Conservation (phyloP, 2,888 invertebrate genomes). For the Sepioteuthis lessoniana region DNA sequence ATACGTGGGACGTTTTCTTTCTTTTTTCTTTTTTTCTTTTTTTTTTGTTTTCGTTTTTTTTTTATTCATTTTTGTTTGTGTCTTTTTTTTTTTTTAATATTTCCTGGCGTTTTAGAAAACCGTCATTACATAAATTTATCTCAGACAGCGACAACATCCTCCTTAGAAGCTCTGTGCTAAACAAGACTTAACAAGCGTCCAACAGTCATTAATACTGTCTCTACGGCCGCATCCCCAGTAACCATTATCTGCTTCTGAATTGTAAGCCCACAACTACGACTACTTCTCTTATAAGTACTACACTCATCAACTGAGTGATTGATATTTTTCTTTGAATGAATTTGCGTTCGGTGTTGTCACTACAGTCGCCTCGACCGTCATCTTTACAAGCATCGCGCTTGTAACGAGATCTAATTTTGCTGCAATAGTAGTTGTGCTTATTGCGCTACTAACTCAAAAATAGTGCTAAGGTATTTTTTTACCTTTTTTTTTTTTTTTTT, state of each 20-base stretch:
- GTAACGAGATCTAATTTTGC: background rate
- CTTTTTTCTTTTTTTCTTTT: background rate
- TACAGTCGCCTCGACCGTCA: slow-evolving; percentile 9
- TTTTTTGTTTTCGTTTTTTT: background rate
- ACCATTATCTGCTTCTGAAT: background rate
- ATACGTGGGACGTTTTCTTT: background rate
- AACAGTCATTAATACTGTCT: background rate
- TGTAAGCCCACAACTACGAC: background rate
- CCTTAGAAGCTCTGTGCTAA: background rate
- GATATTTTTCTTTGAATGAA: slow-evolving; percentile 1
- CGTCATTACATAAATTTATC: background rate
- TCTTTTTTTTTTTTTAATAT: too few species aligned
- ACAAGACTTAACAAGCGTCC: background rate
- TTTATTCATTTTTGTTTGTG: background rate
- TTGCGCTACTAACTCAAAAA: background rate
- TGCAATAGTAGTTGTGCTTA: background rate
- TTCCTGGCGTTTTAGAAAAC: background rate
- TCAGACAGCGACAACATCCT: background rate
- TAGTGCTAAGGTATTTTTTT: background rate
- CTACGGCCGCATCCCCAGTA: background rate
- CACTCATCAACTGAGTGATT: background rate
- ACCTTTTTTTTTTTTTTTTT: background rate
- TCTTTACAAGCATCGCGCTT: background rate
- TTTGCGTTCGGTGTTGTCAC: background rate
- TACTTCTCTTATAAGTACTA: background rate